Percentiles rank a stretch among this genome's conserved stretches.
These are phyloP conservation scores for Epinotia ramella DNA, from an alignment of 2,888 invertebrate species.

Conservation along the genomic window DNA sequence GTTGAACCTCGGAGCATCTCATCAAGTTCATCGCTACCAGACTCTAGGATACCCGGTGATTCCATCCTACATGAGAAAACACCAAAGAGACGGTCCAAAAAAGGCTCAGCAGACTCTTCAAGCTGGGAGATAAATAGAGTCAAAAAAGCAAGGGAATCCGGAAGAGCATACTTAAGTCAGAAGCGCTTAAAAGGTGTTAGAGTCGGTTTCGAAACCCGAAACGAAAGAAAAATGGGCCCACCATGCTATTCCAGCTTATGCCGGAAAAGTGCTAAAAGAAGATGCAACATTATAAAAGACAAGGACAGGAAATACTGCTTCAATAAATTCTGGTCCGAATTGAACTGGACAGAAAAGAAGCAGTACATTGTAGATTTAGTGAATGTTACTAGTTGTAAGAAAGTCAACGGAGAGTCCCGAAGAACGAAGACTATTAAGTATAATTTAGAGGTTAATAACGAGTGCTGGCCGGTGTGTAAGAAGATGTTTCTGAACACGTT, in stretches of 20 bases:
- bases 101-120: slow-evolving; percentile 10
- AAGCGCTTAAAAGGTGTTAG: slow-evolving; percentile 23
- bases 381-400: slow-evolving; percentile 21
- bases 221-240: slow-evolving; percentile 23
- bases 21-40: not conserved
- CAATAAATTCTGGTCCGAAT: slow-evolving; percentile 15
- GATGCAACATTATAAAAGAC: slow-evolving; percentile 24
- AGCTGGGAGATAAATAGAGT: slow-evolving; percentile 21
- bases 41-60: slow-evolving; percentile 15
- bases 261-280: slow-evolving; percentile 18
- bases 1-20: not conserved
- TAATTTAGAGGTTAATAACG: slow-evolving; percentile 19
- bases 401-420: slow-evolving; percentile 11
- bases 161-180: slow-evolving; percentile 17
- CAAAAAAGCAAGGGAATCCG: slow-evolving; percentile 18
- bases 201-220: slow-evolving; percentile 20
- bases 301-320: slow-evolving; percentile 31
- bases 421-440: slow-evolving; percentile 26
- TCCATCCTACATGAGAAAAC: slow-evolving; percentile 17
- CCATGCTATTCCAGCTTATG: slow-evolving; percentile 12
- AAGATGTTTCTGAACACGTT: slow-evolving; percentile 31
- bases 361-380: slow-evolving; percentile 23
- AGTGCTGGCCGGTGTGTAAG: slow-evolving; percentile 29
- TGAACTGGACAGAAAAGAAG: slow-evolving; percentile 25
- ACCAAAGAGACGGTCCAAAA: slow-evolving; percentile 19